phyloP scores from a whole-genome alignment of 1,140 invertebrate species.

The Alviniconcha marisindica region DNA sequence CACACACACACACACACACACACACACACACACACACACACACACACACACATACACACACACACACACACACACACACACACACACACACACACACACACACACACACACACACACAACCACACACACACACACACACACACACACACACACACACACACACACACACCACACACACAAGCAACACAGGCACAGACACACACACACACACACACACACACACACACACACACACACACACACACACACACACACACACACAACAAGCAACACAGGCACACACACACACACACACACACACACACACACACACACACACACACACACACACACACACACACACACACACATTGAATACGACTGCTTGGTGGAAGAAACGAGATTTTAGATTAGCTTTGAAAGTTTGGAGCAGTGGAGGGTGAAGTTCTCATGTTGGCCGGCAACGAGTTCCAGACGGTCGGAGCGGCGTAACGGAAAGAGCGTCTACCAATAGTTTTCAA shows the following conservation, averaged over 20 bases:
- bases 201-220: neutral
- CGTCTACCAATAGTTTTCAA: too few species aligned
- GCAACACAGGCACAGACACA: neutral
- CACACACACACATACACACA: neutral
- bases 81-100: conserved; percentile 7
- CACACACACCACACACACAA: neutral
- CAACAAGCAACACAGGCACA: neutral
- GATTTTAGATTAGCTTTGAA: too few species aligned
- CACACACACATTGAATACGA: neutral
- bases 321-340: conserved; percentile 14
- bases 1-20: neutral
- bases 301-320: neutral
- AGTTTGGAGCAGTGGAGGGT: too few species aligned
- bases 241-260: too few species aligned
- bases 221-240: neutral
- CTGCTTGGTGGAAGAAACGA: neutral
- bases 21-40: neutral
- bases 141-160: neutral
- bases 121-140: neutral
- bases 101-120: neutral
- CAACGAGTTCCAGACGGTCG: too few species aligned
- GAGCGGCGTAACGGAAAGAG: too few species aligned
- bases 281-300: neutral
- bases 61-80: neutral
- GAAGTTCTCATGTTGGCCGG: too few species aligned